These are phyloP conservation scores for Plebejus melissa DNA, from an alignment of 2,888 invertebrate genomes.

Conservation along the genomic window DNA sequence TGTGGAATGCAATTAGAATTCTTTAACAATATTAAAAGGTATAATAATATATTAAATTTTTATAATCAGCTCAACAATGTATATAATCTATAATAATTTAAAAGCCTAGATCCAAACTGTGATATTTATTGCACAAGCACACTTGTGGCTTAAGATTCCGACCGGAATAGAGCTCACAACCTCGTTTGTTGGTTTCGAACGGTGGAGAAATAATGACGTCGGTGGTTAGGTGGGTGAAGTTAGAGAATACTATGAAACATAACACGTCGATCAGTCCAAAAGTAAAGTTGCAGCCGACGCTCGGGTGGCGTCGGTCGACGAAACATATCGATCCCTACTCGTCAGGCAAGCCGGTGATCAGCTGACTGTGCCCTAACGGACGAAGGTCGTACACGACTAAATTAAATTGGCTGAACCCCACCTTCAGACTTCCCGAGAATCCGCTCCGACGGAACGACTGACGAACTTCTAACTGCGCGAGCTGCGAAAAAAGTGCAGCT, in stretches of 20 bases:
- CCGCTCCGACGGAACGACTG: conserved; percentile 31
- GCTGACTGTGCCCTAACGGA: conserved; percentile 45
- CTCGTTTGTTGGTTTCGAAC: conserved; percentile 69
- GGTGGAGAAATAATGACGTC: conserved; percentile 51
- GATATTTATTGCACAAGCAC: conserved; percentile 81
- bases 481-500: background rate
- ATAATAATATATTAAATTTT: conserved; percentile 81
- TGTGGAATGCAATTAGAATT: conserved; percentile 81
- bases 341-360: conserved; percentile 47
- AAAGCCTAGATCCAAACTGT: conserved; percentile 80
- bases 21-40: conserved; percentile 80
- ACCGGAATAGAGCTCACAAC: conserved; percentile 79
- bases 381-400: conserved; percentile 40
- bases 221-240: conserved; percentile 58
- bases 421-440: conserved; percentile 47
- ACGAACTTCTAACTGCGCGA: background rate
- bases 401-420: conserved; percentile 49
- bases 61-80: conserved; percentile 82
- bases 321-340: conserved; percentile 40
- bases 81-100: conserved; percentile 82
- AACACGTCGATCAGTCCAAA: conserved; percentile 15
- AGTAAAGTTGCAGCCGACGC: conserved; percentile 17
- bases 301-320: background rate
- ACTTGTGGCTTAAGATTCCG: conserved; percentile 78
- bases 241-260: conserved; percentile 32